phyloP scores from a whole-genome alignment of 2,888 invertebrate species.

The Cosmopolites sordidus region DNA sequence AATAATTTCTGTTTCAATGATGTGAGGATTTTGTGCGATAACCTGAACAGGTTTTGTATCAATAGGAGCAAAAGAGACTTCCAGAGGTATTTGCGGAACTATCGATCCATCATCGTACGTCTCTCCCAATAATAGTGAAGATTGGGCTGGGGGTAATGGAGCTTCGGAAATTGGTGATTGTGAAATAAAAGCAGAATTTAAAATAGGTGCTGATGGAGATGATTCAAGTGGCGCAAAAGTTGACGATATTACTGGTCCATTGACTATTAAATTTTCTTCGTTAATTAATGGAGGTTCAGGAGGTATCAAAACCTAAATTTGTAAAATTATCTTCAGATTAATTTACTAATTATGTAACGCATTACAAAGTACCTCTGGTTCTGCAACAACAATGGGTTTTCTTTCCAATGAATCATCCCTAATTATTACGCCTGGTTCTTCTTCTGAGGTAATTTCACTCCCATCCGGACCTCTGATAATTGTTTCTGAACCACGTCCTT shows the following conservation, averaged over 20 bases:
- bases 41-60: slow-evolving; percentile 27
- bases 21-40: slow-evolving; percentile 31
- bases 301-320: not conserved
- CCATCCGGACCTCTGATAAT: slow-evolving; percentile 47
- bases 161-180: slow-evolving; percentile 5
- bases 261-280: not conserved
- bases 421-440: slow-evolving; percentile 35
- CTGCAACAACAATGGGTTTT: slow-evolving; percentile 34
- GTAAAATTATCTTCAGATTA: not conserved
- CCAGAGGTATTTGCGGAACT: slow-evolving; percentile 25
- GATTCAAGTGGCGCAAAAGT: slow-evolving; percentile 5
- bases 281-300: slow-evolving; percentile 1
- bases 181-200: not conserved
- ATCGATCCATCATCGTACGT: slow-evolving; percentile 1
- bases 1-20: slow-evolving; percentile 35
- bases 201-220: slow-evolving; percentile 1
- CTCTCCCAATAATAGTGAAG: slow-evolving; percentile 8
- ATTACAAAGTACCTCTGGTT: slow-evolving; percentile 16
- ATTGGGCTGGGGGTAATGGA: slow-evolving; percentile 15
- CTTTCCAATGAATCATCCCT: slow-evolving; percentile 19
- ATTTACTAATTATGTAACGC: not conserved
- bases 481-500: slow-evolving; percentile 43
- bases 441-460: slow-evolving; percentile 42
- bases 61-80: slow-evolving; percentile 14
- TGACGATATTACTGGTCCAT: slow-evolving; percentile 2